A percentile compares a stretch with the other conserved stretches of the same genome.
Evolutionary conservation across 2,113 vertebrate species (phyloP).

Genomic region (Crypturellus undulatus): DNA sequence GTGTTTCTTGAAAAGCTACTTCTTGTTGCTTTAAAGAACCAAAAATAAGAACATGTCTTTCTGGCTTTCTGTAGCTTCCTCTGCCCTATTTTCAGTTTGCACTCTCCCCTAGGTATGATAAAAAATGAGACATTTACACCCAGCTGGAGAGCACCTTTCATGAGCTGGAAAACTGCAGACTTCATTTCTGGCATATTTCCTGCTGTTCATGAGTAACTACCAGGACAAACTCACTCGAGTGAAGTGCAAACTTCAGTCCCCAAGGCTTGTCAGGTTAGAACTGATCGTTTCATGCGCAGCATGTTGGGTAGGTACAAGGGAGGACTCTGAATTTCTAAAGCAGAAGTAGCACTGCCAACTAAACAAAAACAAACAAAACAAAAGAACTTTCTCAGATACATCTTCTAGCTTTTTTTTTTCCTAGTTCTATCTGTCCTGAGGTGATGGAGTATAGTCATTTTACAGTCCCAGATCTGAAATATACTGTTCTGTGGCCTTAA

Average conservation of each 20-base stretch:
- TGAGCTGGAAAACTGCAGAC: constrained; percentile 45
- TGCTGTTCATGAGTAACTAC: constrained; percentile 59
- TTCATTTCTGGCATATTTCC: constrained; percentile 27
- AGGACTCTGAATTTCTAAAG: background rate
- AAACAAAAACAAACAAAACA: background rate
- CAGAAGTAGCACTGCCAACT: background rate
- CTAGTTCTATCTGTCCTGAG: background rate
- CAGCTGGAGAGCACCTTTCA: constrained; percentile 59
- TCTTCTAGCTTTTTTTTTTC: background rate
- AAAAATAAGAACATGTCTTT: constrained; percentile 13
- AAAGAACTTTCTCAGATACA: background rate
- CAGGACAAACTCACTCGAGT: constrained; percentile 26
- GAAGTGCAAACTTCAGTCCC: constrained; percentile 52
- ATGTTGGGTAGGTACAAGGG: background rate
- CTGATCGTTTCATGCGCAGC: background rate
- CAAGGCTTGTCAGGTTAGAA: background rate
- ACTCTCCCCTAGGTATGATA: constrained; percentile 29
- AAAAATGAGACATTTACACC: constrained; percentile 61
- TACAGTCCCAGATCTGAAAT: background rate
- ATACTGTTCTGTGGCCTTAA: background rate
- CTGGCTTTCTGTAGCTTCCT: background rate
- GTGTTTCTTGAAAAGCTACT: background rate
- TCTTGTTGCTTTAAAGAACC: constrained; percentile 16
- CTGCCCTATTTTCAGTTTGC: constrained; percentile 57
- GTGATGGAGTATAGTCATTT: background rate